Conservation (phyloP, 2,797 vertebrate species). For the Galagoides demidoff region DNA sequence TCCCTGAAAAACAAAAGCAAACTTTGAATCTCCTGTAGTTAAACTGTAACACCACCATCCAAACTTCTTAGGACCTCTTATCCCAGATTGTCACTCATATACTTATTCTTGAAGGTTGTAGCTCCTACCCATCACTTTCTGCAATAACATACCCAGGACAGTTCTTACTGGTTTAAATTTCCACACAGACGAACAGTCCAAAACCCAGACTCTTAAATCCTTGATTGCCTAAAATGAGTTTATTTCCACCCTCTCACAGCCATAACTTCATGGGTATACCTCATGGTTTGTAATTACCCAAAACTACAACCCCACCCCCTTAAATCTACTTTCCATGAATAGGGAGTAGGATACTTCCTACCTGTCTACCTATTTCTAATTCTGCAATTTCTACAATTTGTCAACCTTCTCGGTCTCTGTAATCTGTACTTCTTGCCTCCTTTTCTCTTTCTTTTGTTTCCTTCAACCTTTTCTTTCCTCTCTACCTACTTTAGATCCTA, state of each 20-base stretch:
- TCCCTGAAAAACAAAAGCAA: background rate
- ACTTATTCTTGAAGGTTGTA: background rate
- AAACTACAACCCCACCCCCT: background rate
- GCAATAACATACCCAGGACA: background rate
- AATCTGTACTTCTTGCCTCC: background rate
- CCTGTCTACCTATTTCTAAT: background rate
- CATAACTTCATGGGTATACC: background rate
- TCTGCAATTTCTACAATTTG: background rate
- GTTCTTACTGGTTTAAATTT: conserved; percentile 18
- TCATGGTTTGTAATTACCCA: background rate
- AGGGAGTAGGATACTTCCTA: too few relatives aligned
- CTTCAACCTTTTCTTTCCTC: background rate
- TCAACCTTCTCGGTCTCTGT: background rate
- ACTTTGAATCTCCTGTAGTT: background rate
- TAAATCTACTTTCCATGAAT: background rate
- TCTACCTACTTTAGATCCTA: background rate
- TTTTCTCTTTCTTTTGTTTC: background rate
- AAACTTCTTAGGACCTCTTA: background rate
- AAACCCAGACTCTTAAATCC: background rate
- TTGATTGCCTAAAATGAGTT: background rate
- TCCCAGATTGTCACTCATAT: background rate
- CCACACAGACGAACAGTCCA: background rate
- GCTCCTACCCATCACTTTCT: background rate
- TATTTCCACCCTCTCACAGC: background rate
- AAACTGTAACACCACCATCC: background rate